Conservation (phyloP, 2,888 invertebrate genomes). For the Gymnosoma rotundatum region DNA sequence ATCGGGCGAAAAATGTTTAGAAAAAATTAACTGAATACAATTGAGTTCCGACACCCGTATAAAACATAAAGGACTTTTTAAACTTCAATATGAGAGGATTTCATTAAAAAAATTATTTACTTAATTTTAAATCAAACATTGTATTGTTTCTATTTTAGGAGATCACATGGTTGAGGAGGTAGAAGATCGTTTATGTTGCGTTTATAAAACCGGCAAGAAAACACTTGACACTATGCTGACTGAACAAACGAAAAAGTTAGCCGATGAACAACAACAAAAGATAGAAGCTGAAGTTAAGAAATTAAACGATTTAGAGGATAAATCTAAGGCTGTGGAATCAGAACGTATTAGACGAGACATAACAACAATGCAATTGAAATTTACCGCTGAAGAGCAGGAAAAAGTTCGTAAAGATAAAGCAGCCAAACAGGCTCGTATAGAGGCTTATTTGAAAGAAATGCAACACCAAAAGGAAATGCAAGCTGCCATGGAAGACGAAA, state of each 20-base stretch:
- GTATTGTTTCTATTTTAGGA: constrained; percentile 67
- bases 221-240: constrained; percentile 81
- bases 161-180: constrained; percentile 80
- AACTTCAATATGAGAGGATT: too few species aligned
- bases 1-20: too few species aligned
- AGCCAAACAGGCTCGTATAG: constrained; percentile 76
- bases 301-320: constrained; percentile 82
- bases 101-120: too few species aligned
- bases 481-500: constrained; percentile 72
- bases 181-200: constrained; percentile 81
- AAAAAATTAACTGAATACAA: too few species aligned
- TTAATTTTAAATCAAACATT: too few species aligned
- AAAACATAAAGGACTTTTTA: too few species aligned
- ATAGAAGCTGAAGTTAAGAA: constrained; percentile 83
- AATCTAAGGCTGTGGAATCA: constrained; percentile 82
- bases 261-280: constrained; percentile 82
- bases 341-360: constrained; percentile 83
- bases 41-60: too few species aligned
- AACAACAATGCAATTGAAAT: constrained; percentile 82
- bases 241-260: constrained; percentile 78
- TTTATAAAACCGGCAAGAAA: constrained; percentile 82
- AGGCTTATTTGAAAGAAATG: constrained; percentile 76
- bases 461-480: constrained; percentile 73
- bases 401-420: constrained; percentile 76
- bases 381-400: constrained; percentile 79